Conservation (phyloP, 2,888 invertebrate species). For the Polymixis flavicincta region DNA sequence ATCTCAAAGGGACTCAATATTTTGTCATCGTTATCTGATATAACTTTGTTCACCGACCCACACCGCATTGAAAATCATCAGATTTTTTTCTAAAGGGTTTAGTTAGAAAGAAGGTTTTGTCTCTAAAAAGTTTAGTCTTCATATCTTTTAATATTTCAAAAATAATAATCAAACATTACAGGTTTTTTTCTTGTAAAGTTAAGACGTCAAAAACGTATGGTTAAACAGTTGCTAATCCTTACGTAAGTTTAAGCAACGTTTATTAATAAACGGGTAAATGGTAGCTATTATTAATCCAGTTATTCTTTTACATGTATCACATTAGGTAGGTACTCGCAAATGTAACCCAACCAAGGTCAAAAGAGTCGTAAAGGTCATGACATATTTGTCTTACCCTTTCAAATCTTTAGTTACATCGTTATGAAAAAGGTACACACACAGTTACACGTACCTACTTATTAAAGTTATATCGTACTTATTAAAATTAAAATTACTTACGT, state of each 20-base stretch:
- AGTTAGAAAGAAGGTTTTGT: no score
- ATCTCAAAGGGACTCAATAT: background rate
- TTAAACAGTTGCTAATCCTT: no score
- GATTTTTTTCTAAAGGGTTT: no score
- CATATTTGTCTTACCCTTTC: conserved; percentile 24
- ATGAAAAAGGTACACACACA: conserved; percentile 4
- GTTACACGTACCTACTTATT: background rate
- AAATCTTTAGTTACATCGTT: conserved; percentile 25
- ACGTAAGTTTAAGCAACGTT: no score
- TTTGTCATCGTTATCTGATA: background rate
- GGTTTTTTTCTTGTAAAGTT: no score
- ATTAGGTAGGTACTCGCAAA: background rate
- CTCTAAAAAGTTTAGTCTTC: no score
- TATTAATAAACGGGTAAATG: background rate
- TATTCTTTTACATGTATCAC: conserved; percentile 3
- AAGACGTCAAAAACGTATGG: no score
- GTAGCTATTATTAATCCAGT: background rate
- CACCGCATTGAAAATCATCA: background rate
- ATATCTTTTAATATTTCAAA: background rate
- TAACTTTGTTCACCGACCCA: background rate
- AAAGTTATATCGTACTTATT: conserved; percentile 1
- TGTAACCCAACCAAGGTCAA: conserved; percentile 2
- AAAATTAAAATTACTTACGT: background rate
- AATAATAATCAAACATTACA: no score
- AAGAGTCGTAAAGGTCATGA: conserved; percentile 32